phyloP scores from a whole-genome alignment of 2,888 invertebrate genomes.

The Stegana nigrithorax region DNA sequence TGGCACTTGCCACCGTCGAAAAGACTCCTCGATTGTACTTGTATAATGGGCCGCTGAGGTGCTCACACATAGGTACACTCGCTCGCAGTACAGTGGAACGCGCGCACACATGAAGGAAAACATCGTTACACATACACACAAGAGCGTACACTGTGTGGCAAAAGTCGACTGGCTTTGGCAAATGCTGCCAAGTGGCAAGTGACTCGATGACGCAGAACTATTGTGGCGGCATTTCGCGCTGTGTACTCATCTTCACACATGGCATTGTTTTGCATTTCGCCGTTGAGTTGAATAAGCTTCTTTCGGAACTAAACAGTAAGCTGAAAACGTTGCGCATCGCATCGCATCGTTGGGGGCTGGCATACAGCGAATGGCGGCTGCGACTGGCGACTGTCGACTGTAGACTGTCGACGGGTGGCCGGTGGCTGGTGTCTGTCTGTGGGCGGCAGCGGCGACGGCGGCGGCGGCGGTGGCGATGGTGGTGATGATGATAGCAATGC shows the following conservation, averaged over 20 bases:
- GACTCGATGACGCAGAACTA: not conserved
- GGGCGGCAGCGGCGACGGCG: not conserved
- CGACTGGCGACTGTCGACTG: too few species aligned
- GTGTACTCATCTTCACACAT: constrained; percentile 31
- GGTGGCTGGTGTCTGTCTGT: not conserved
- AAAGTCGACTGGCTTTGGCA: not conserved
- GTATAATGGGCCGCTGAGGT: not conserved
- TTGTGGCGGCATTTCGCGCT: too few species aligned
- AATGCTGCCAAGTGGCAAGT: not conserved
- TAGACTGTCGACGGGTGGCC: not conserved
- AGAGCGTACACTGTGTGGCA: constrained; percentile 20
- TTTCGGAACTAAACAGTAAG: constrained; percentile 25
- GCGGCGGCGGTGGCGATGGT: too few species aligned
- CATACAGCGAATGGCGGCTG: too few species aligned
- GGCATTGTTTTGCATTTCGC: constrained; percentile 36
- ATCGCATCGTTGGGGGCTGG: too few species aligned
- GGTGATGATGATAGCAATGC: too few species aligned
- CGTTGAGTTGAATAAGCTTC: constrained; percentile 35
- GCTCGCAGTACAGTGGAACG: not conserved
- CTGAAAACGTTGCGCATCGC: too few species aligned
- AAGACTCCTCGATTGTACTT: not conserved
- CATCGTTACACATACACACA: constrained; percentile 11
- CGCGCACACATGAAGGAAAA: not conserved
- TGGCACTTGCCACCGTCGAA: not conserved
- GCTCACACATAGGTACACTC: not conserved